phyloP scores from a whole-genome alignment of 1,140 invertebrate species.

The Spodoptera frugiperda region DNA sequence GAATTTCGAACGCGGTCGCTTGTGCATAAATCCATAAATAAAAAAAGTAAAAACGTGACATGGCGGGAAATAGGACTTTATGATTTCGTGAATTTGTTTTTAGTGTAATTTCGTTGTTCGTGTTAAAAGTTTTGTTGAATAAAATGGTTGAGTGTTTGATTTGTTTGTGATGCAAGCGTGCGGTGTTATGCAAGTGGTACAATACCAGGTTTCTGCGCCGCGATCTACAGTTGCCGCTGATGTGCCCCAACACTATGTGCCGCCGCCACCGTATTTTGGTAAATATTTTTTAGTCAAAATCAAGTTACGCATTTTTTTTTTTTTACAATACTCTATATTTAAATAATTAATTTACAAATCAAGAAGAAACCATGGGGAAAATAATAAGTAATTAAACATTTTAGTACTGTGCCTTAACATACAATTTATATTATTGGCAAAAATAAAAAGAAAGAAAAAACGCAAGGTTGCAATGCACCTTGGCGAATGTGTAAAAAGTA shows the following conservation, averaged over 20 bases:
- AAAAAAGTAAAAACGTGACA: conserved; percentile 37
- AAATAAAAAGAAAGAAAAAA: no score
- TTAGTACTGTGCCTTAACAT: no score
- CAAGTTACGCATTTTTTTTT: no score
- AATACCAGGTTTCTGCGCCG: conserved; percentile 78
- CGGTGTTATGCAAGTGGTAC: conserved; percentile 78
- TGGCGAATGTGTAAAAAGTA: no score
- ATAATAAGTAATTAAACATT: no score
- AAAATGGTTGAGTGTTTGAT: conserved; percentile 14
- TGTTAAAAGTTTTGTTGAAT: background rate
- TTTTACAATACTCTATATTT: no score
- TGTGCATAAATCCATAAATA: background rate
- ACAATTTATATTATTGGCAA: no score
- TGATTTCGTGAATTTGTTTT: background rate
- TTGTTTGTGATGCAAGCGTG: conserved; percentile 64
- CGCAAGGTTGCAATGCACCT: no score
- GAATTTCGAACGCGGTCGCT: background rate
- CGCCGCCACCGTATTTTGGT: conserved; percentile 83
- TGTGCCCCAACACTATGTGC: conserved; percentile 78
- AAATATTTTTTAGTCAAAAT: conserved; percentile 52
- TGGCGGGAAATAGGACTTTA: background rate
- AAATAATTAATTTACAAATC: no score
- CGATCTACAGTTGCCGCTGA: conserved; percentile 75
- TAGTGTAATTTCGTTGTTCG: background rate
- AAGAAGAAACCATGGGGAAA: no score